phyloP scores from a whole-genome alignment of 1,140 invertebrate species.

The Chrysomallon squamiferum region DNA sequence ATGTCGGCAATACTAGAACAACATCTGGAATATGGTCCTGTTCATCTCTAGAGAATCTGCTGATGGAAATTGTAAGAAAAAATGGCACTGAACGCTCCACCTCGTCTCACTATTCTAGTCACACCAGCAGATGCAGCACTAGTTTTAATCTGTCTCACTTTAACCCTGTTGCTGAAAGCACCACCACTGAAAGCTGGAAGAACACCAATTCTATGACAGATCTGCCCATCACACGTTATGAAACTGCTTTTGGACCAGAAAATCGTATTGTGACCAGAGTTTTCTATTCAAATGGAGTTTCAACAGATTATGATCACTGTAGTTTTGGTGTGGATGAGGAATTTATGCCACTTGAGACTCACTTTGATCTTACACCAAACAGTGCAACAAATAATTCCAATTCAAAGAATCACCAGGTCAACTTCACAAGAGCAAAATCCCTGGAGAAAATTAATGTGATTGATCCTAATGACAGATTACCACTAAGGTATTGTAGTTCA shows the following conservation, averaged over 20 bases:
- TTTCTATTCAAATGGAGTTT: constrained; percentile 45
- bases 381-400: no score
- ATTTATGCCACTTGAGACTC: constrained; percentile 40
- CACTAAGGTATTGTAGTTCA: background rate
- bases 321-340: constrained; percentile 21
- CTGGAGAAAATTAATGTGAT: constrained; percentile 16
- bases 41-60: constrained; percentile 61
- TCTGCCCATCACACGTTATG: constrained; percentile 44
- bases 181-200: constrained; percentile 6
- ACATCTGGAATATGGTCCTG: constrained; percentile 24
- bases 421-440: constrained; percentile 23
- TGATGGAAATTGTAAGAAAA: constrained; percentile 44
- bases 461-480: background rate
- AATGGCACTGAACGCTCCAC: constrained; percentile 1
- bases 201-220: constrained; percentile 23
- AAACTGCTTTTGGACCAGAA: constrained; percentile 57
- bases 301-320: constrained; percentile 46
- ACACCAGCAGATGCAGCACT: constrained; percentile 15
- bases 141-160: constrained; percentile 39
- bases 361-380: constrained; percentile 35
- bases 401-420: constrained; percentile 6
- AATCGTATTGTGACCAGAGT: constrained; percentile 53
- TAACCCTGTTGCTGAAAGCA: constrained; percentile 12
- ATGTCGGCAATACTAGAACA: constrained; percentile 2
- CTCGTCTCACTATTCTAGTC: background rate